Evolutionary conservation across 2,888 invertebrate species (phyloP), one percentile per base, ranked within the genome.

Genomic region (Cephonodes hylas): DNA sequence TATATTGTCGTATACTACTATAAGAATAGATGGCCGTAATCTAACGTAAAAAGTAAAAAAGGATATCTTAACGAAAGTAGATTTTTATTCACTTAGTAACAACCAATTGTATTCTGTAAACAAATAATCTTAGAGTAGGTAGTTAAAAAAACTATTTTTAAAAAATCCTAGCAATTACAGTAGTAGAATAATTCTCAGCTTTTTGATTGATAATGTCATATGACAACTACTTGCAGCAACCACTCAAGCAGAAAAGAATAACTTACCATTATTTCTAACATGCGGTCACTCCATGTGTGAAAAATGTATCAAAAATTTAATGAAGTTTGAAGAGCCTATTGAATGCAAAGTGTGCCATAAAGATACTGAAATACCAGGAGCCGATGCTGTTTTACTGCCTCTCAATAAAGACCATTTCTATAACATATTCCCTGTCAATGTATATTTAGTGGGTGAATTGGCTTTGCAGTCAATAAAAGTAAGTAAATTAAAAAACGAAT

Each of bases 251-350:
- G 42, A 69, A 34, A 81, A 82, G 70, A 70, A 70, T 3, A 89
- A 88, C 63, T 69, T 90, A 42, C 96, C 96, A 0, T 83, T 96
- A 23, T 83, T 95, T 42, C 79, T 96, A 63, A 74, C 89, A 64
- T 96, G 96, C 75, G 94, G 94, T 0, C 96, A 96, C 79, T 90
- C 94, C 2, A 89, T 94, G 72, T 96, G 96, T 72, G 94, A 95
- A 68, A 92, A 86, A 58, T 96, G 96, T 76, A 77, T 94, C 13
- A 83, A 76, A 42, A 85, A 81, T 63, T 78, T 85, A 23, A 64
- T 84, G 0, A 85, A 80, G 67, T 88, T 86, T 69, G 66, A 71
- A 22, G 92, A 91, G 66, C 89, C 89, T 0, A 83, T 93, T 44
- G 81, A 84, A 56, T 94, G 94, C 73, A 85, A 85, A 66, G 74